phyloP scores from a whole-genome alignment of 2,113 vertebrate species.

The Aptenodytes patagonicus region DNA sequence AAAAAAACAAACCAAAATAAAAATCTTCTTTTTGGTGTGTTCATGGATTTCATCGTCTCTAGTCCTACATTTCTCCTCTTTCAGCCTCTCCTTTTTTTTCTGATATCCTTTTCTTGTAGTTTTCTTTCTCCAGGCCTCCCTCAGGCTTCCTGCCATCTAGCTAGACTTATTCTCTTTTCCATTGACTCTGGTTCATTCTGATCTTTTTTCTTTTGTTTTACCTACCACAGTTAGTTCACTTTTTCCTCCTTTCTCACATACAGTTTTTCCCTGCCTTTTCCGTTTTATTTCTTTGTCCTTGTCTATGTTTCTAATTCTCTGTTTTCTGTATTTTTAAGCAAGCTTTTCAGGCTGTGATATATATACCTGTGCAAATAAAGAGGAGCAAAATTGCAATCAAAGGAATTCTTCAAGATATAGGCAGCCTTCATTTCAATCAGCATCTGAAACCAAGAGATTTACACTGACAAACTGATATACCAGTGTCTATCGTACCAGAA shows the following conservation, averaged over 20 bases:
- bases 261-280: background rate
- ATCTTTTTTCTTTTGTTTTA: slow-evolving; percentile 37
- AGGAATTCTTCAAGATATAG: background rate
- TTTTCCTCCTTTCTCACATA: background rate
- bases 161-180: slow-evolving; percentile 14
- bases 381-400: background rate
- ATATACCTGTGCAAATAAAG: background rate
- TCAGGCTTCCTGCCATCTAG: slow-evolving; percentile 28
- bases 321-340: background rate
- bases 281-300: background rate
- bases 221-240: background rate
- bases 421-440: background rate
- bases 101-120: slow-evolving; percentile 15
- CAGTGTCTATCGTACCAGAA: background rate
- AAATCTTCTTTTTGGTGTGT: background rate
- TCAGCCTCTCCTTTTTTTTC: background rate
- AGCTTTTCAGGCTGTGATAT: background rate
- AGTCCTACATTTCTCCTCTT: background rate
- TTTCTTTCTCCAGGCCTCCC: slow-evolving; percentile 55
- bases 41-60: background rate
- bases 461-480: background rate
- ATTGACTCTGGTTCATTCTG: slow-evolving; percentile 22
- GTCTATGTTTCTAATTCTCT: background rate
- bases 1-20: background rate
- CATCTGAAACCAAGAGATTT: background rate